A percentile compares a stretch with the other conserved stretches of the same genome.
Conservation (phyloP, 2,888 invertebrate species). For the Prenolepis imparis region DNA sequence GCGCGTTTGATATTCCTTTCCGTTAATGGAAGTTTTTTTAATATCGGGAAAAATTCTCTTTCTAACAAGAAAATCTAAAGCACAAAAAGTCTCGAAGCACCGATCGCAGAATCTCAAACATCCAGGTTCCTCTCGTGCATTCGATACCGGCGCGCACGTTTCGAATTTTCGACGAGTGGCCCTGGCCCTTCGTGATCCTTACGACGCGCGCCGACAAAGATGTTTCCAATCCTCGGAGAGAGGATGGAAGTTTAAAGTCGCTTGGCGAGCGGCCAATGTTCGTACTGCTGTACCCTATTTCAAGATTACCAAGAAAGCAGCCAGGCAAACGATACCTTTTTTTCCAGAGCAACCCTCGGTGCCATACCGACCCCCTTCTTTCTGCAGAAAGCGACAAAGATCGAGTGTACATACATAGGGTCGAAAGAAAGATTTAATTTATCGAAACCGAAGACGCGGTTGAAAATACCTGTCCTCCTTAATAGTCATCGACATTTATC, state of each 20-base stretch:
- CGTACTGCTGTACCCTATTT: conserved; percentile 59
- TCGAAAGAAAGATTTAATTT: conserved; percentile 53
- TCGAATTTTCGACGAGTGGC: conserved; percentile 61
- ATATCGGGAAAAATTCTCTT: neutral
- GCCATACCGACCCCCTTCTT: neutral
- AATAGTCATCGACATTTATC: conserved; percentile 51
- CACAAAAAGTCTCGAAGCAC: neutral
- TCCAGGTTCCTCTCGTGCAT: conserved; percentile 12
- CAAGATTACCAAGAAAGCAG: conserved; percentile 66
- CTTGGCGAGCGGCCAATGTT: conserved; percentile 66
- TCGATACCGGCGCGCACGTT: conserved; percentile 44
- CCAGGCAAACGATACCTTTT: conserved; percentile 68
- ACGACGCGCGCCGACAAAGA: conserved; percentile 59
- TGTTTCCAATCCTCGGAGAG: conserved; percentile 69
- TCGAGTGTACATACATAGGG: neutral
- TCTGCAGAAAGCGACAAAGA: conserved; percentile 45
- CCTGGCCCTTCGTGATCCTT: conserved; percentile 43
- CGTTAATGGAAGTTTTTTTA: neutral
- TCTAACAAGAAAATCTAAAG: neutral
- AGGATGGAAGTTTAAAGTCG: conserved; percentile 66
- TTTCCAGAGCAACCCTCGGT: conserved; percentile 37
- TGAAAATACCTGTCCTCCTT: conserved; percentile 40
- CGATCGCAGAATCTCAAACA: conserved; percentile 23
- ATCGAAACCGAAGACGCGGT: conserved; percentile 37
- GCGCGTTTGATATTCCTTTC: neutral